Conservation (phyloP, 2,797 vertebrate species). For the Iguana delicatissima region DNA sequence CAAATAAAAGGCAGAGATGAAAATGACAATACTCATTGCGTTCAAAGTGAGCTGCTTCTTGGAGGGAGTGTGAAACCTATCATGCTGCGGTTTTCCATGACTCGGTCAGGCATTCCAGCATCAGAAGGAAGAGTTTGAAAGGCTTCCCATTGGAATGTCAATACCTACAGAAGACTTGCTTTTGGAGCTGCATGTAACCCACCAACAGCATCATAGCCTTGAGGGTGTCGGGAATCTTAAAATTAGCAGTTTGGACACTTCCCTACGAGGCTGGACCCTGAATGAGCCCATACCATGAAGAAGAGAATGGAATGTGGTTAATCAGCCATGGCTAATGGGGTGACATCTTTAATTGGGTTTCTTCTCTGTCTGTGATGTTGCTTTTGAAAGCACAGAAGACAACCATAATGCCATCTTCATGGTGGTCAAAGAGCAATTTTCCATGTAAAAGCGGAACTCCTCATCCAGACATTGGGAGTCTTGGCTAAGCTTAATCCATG, state of each 20-base stretch:
- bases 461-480: too few species aligned
- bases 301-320: neutral
- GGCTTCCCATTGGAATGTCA: neutral
- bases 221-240: neutral
- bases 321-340: neutral
- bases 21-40: neutral
- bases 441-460: neutral
- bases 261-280: rapidly evolving
- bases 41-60: neutral
- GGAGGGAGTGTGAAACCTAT: neutral
- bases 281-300: too few species aligned
- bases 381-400: too few species aligned
- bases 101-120: too few species aligned
- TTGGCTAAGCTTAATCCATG: neutral
- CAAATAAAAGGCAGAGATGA: conserved; percentile 47
- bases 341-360: neutral
- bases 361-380: neutral
- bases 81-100: neutral
- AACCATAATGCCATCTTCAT: neutral
- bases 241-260: neutral
- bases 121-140: too few species aligned
- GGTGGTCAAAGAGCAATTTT: neutral
- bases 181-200: neutral
- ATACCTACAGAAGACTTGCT: neutral
- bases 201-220: neutral